These are phyloP conservation scores for Peromyscus eremicus DNA, from an alignment of 2,797 vertebrate species.

Conservation along the genomic window DNA sequence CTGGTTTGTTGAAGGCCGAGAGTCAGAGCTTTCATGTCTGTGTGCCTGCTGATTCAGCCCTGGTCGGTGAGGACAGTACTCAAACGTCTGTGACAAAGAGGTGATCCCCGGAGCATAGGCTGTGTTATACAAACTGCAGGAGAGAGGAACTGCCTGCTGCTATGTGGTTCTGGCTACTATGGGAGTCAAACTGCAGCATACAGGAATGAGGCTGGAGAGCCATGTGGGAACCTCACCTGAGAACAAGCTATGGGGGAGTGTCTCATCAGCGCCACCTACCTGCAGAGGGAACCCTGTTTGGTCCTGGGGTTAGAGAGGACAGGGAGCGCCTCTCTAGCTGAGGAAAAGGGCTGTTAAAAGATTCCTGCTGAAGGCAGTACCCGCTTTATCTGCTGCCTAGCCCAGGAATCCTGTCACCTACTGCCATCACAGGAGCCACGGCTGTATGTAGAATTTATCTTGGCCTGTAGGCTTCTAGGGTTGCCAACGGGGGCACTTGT, in stretches of 20 bases:
- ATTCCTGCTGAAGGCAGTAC: not conserved
- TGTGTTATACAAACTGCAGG: not conserved
- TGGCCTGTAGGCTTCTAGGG: not conserved
- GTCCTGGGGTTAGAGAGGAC: not conserved
- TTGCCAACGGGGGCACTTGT: not conserved
- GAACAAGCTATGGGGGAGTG: not conserved
- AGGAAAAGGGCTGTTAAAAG: not conserved
- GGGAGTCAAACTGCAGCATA: conserved; percentile 47
- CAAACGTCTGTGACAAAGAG: not conserved
- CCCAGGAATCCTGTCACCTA: not conserved
- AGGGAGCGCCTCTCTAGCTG: not conserved
- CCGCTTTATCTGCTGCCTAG: not conserved
- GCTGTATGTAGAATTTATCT: not conserved
- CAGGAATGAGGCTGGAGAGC: not conserved
- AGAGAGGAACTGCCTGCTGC: not conserved
- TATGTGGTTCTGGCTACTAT: not conserved
- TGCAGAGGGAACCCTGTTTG: not conserved
- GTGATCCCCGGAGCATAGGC: not conserved
- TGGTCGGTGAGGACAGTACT: not conserved
- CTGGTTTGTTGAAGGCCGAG: not conserved
- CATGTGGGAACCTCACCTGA: not conserved
- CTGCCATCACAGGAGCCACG: not conserved
- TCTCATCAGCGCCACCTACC: not conserved
- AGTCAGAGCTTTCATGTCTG: not conserved
- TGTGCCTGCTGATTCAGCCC: not conserved